phyloP scores from a whole-genome alignment of 2,888 invertebrate species.

The Koerneria pararmatus region DNA sequence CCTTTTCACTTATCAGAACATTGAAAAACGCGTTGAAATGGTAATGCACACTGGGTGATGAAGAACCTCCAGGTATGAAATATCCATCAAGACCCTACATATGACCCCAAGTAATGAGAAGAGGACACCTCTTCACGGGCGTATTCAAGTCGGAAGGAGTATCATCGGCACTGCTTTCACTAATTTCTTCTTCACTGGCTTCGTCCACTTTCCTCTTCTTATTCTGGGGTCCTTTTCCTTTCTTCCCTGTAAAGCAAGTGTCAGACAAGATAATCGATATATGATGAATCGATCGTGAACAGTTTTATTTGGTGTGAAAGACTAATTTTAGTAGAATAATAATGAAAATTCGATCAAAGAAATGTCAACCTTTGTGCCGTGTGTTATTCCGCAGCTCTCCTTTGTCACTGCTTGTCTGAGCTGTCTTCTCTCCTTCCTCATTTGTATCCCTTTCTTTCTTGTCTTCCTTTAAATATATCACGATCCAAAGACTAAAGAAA shows the following conservation, averaged over 20 bases:
- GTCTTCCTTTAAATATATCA: conserved; percentile 11
- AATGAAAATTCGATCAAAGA: not conserved
- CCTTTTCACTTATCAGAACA: too few relatives aligned
- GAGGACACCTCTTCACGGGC: too few relatives aligned
- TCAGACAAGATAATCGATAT: not conserved
- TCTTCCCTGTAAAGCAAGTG: not conserved
- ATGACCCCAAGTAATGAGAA: too few relatives aligned
- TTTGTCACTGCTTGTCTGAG: not conserved
- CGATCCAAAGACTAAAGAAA: not conserved
- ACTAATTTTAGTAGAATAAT: not conserved
- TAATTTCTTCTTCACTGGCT: too few relatives aligned
- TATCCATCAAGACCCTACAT: too few relatives aligned
- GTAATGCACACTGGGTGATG: too few relatives aligned
- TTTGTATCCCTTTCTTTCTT: not conserved
- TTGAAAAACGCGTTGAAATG: too few relatives aligned
- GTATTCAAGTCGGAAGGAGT: too few relatives aligned
- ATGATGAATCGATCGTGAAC: too few relatives aligned
- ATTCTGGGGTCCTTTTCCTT: conserved; percentile 17
- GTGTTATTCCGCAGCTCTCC: not conserved
- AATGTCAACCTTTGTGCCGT: not conserved
- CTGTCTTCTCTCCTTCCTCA: not conserved
- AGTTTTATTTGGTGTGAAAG: not conserved
- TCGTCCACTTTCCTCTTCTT: too few relatives aligned
- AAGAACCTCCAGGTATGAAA: too few relatives aligned
- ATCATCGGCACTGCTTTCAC: too few relatives aligned